Evolutionary conservation across 2,888 invertebrate genomes (phyloP).

Genomic region (Sinelater perroti): DNA sequence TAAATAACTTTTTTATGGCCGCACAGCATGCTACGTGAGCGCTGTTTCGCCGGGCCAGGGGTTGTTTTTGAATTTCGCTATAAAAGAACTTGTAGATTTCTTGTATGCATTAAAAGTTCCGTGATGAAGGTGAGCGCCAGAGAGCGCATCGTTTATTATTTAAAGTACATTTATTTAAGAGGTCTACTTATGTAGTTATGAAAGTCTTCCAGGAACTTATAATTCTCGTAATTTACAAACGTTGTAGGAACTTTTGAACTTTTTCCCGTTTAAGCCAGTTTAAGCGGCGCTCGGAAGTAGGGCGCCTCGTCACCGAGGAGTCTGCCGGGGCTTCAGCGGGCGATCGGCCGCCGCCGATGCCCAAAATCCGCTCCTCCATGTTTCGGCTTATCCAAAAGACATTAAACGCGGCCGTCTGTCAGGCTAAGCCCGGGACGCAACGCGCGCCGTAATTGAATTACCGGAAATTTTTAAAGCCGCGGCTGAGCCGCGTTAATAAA

Average conservation of each 20-base stretch:
- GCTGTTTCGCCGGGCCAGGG: too few species aligned
- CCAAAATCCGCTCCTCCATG: constrained; percentile 14
- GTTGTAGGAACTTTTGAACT: constrained; percentile 4
- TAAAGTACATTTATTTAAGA: constrained; percentile 40
- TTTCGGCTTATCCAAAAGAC: constrained; percentile 20
- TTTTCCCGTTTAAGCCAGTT: constrained; percentile 2
- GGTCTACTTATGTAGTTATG: constrained; percentile 28
- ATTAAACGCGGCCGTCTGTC: constrained; percentile 15
- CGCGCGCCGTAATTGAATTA: constrained; percentile 20
- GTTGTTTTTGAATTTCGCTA: too few species aligned
- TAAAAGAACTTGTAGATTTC: constrained; percentile 24
- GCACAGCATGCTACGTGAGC: too few species aligned
- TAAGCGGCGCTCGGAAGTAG: constrained; percentile 1
- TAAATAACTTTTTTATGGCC: too few species aligned
- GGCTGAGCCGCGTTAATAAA: constrained; percentile 26
- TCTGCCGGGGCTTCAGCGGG: background rate
- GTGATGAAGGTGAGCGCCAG: constrained; percentile 18
- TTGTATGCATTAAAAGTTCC: constrained; percentile 26
- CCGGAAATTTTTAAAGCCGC: constrained; percentile 13
- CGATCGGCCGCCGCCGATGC: background rate
- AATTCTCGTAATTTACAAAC: constrained; percentile 26
- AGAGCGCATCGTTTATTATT: constrained; percentile 38
- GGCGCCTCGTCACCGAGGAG: background rate
- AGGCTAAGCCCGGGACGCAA: constrained; percentile 8
- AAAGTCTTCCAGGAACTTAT: constrained; percentile 27